Base-by-base conservation (phyloP, 2,888 invertebrate genomes). In the Lasioglossum villosulum region DNA sequence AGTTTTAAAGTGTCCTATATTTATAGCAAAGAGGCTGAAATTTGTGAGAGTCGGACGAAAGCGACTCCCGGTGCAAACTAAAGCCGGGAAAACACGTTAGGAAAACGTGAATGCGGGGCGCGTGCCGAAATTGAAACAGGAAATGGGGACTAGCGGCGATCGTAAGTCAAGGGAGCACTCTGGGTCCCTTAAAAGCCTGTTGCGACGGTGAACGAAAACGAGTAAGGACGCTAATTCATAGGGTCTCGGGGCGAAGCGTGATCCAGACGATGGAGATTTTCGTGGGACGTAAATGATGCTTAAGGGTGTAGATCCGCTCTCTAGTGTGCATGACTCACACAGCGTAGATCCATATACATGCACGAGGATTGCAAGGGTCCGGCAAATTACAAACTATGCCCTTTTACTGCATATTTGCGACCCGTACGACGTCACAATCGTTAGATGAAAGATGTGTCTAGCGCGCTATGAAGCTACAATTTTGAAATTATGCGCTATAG, bases 101-200 rank as follows among this genome's bases (percentile, higher is more conserved):
- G 45, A 19, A 27, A 80, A 27, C 4, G n/a, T 23, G 48, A 66
- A 79, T 27, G 14, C 39, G 68, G 74, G 80, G 68, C 74, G 84
- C 82, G 84, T 80, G 83, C 87, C 89, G 90, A 89, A 90, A 89
- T 89, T 86, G 89, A 89, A 91, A 89, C 91, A 91, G 92, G 91
- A 93, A 93, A 92, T 88, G 90, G 79, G 91, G 88, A 88, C 86
- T 87, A 89, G 86, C 89, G 80, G 73, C 83, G 90, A 92, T 92
- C 92, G 91, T 92, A 92, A 91, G 91, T 92, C 92, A 91, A 89
- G 90, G 86, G 84, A 92, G 91, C 92, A 91, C 92, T 91, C 89
- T 85, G 87, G 90, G 86, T 89, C 85, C 37, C 42, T 91, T 92
- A 91, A 92, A 92, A 92, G 91, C 90, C 30, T 14, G 42, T 56